Conservation (phyloP, 2,888 invertebrate species). For the Coenonympha arcania region DNA sequence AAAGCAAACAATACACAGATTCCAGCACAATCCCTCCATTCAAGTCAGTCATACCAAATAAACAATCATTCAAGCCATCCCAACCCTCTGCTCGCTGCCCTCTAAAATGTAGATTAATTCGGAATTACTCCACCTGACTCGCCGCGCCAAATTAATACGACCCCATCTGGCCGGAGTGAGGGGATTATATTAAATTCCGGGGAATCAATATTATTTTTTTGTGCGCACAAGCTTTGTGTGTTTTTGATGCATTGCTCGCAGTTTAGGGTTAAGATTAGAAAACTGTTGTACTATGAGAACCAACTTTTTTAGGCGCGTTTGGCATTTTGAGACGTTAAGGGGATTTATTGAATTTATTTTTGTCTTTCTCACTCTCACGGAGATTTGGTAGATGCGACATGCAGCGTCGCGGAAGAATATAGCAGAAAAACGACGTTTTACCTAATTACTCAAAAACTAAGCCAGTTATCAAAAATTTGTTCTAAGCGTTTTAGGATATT, state of each 20-base stretch:
- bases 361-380: no score
- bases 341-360: no score
- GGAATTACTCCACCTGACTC: conserved; percentile 48
- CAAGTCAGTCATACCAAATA: conserved; percentile 24
- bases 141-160: conserved; percentile 37
- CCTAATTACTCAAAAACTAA: no score
- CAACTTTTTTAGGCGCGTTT: no score
- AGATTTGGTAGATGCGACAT: no score
- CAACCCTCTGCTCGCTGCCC: conserved; percentile 32
- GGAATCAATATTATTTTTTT: conserved; percentile 52
- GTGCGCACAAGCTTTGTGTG: conserved; percentile 11
- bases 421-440: no score
- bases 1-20: conserved; percentile 1
- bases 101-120: conserved; percentile 47
- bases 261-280: not conserved
- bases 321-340: no score
- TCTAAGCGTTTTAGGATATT: no score
- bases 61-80: conserved; percentile 27
- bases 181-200: conserved; percentile 54
- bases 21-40: conserved; percentile 7
- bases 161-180: conserved; percentile 43
- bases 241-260: not conserved
- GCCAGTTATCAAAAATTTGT: no score
- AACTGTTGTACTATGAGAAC: no score
- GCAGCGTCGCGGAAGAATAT: no score